Evolutionary conservation across 30 jellyfish, hydroid and myxozoan genomes (phyloP), one percentile per base, ranked within the genome.

Genomic region (Aurelia coerulea): DNA sequence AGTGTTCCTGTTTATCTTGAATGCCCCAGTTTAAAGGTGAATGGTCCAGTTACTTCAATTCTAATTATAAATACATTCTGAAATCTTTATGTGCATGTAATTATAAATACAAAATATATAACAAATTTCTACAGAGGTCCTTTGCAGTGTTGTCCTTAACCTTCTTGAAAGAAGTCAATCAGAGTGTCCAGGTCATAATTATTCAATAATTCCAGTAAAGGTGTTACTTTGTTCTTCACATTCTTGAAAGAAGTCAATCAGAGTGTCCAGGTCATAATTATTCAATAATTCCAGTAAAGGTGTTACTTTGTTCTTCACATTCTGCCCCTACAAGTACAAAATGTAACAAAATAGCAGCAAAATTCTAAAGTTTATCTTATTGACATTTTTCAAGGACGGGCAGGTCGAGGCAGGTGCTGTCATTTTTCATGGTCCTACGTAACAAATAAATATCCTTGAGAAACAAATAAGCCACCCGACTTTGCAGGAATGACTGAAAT

Each of bases 241-340:
- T 29, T 80, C 89, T 50, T 88, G 96, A 78, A 93, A 93, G 76
- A 93, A 93, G 34, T 93, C 97, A 49, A 80, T 83, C 84, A 93
- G 81, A 2, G 97, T 67, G 60, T 88, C 88, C 69, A 93, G 53
- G 63, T 93, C 98, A 84, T 93, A 93, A 75, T 74, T 86, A 60
- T 93, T 97, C 88, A 93, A 69, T 5, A 93, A 83, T 32, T 80
- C 96, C 92, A 93, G 88, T 34, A 93, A 84, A 53, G 90, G 73
- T n/a, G 98, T 12, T 13, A 93, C 98, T 83, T 93, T 93, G 79
- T 93, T 93, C 85, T 93, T 93, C 83, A 93, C 98, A 88, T 93
- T 93, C 71, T 86, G 96, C 29, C 98, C 98, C 91, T 87, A 53
- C 0, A 73, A 46, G 56, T 14, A 46, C 56, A 60, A 60, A 68